Conservation (phyloP, 2,888 invertebrate genomes). For the Aphidoletes aphidimyza region DNA sequence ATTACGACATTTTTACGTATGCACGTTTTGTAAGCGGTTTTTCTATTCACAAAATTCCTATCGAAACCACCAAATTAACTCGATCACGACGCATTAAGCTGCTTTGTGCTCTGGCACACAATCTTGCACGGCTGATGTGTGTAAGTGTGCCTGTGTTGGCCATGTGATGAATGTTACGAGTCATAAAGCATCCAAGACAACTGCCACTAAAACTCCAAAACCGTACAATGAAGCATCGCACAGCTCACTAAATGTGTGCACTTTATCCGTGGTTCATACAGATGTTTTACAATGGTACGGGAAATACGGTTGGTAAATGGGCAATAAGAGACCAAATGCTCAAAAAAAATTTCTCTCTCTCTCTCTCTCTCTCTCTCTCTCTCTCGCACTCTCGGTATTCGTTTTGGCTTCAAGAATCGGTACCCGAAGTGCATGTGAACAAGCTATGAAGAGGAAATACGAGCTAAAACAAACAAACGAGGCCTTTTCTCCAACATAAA, state of each 20-base stretch:
- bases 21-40: conserved; percentile 38
- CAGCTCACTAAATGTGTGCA: not conserved
- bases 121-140: too few species aligned
- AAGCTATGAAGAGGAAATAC: not conserved
- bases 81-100: conserved; percentile 41
- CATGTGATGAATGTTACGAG: conserved; percentile 51
- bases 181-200: conserved; percentile 34
- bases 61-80: conserved; percentile 35
- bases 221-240: conserved; percentile 16
- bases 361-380: not conserved
- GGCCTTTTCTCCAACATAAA: not conserved
- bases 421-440: not conserved
- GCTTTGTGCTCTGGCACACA: too few species aligned
- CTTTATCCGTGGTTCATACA: not conserved
- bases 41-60: not conserved
- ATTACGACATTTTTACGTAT: conserved; percentile 27
- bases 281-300: not conserved
- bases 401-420: too few species aligned
- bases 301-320: not conserved
- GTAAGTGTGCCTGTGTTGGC: too few species aligned
- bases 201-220: conserved; percentile 35
- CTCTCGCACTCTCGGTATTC: too few species aligned
- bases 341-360: too few species aligned
- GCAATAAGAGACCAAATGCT: not conserved
- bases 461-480: not conserved